Evolutionary conservation across 2,797 vertebrate genomes (phyloP).

Genomic region (Lepidocolaptes lacrymiger): DNA sequence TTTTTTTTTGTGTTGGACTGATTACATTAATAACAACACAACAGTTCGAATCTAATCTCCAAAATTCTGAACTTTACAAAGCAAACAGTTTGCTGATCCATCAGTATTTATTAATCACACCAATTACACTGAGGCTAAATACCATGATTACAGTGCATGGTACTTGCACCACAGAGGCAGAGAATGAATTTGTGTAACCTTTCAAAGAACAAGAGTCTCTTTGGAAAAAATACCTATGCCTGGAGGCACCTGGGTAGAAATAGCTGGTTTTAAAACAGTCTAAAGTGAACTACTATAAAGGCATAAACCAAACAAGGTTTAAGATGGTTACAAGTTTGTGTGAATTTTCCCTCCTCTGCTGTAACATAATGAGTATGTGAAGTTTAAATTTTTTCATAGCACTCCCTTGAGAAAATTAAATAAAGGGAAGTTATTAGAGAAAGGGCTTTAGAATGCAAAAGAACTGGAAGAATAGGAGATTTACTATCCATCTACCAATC

Average conservation of each 20-base stretch:
- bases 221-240: background rate
- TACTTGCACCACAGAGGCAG: background rate
- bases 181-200: conserved; percentile 7
- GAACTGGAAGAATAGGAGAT: background rate
- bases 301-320: background rate
- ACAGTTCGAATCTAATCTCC: conserved; percentile 20
- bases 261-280: background rate
- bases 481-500: background rate
- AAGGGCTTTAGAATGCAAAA: background rate
- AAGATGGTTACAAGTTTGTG: background rate
- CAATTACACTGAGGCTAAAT: conserved; percentile 12
- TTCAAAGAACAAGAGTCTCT: background rate
- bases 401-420: background rate
- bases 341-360: background rate
- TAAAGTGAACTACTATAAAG: background rate
- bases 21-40: conserved; percentile 12
- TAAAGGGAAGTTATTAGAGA: background rate
- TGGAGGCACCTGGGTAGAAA: background rate
- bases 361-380: background rate
- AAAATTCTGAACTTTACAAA: conserved; percentile 41
- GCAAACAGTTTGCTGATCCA: conserved; percentile 50
- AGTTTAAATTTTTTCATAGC: background rate
- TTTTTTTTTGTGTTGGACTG: background rate
- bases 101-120: conserved; percentile 34
- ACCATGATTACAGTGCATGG: background rate